phyloP scores from a whole-genome alignment of 2,888 invertebrate genomes.

The Operophtera brumata region DNA sequence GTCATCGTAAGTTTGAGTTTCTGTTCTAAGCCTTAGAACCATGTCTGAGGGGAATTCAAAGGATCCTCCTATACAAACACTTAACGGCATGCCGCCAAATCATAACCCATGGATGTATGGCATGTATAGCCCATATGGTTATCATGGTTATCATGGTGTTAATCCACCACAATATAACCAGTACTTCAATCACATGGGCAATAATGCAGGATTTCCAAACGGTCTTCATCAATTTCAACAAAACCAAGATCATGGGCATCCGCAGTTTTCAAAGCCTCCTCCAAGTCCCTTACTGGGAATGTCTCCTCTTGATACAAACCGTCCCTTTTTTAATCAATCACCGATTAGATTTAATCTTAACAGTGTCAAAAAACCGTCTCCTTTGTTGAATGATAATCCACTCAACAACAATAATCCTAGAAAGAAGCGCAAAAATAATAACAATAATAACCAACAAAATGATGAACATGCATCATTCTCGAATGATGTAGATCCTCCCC shows the following conservation, averaged over 20 bases:
- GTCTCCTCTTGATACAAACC: conserved; percentile 68
- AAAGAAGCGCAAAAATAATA: conserved; percentile 88
- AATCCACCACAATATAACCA: conserved; percentile 77
- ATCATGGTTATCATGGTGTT: conserved; percentile 68
- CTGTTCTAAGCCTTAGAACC: conserved; percentile 7
- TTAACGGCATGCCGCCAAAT: conserved; percentile 68
- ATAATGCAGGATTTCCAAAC: conserved; percentile 51
- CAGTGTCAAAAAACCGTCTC: conserved; percentile 62
- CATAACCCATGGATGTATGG: conserved; percentile 73
- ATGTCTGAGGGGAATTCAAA: conserved; percentile 71
- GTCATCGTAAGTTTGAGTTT: conserved; percentile 11
- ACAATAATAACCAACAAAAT: conserved; percentile 78
- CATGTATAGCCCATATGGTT: conserved; percentile 63
- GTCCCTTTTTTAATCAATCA: conserved; percentile 68
- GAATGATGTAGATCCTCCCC: conserved; percentile 66
- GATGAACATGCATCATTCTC: conserved; percentile 56
- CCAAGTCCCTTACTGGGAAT: conserved; percentile 67
- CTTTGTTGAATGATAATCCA: conserved; percentile 69
- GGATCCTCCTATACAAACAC: conserved; percentile 72
- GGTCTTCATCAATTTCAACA: conserved; percentile 60
- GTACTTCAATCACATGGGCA: conserved; percentile 70
- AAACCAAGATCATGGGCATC: conserved; percentile 54
- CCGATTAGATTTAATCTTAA: conserved; percentile 76
- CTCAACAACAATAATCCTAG: conserved; percentile 81
- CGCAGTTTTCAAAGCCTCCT: conserved; percentile 62